phyloP scores from a whole-genome alignment of 2,797 vertebrate species.

The Molossus molossus region DNA sequence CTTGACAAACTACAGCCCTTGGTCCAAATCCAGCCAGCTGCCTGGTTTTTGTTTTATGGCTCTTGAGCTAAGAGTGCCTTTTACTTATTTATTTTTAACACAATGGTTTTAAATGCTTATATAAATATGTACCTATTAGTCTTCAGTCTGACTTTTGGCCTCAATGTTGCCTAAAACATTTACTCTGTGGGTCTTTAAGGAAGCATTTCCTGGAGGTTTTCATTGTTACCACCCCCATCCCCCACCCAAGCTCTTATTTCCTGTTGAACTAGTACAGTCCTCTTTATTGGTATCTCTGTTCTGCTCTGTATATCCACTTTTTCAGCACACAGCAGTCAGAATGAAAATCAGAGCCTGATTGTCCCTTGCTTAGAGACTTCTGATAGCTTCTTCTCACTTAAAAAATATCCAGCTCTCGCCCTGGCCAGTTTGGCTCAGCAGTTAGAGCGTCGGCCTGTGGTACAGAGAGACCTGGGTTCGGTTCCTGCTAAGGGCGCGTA shows the following conservation, averaged over 20 bases:
- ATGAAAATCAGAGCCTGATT: background rate
- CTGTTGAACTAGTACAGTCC: background rate
- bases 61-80: slow-evolving; percentile 7
- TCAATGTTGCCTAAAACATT: slow-evolving; percentile 5
- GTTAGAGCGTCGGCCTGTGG: too few relatives aligned
- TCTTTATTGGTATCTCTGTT: background rate
- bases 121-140: background rate
- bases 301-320: background rate
- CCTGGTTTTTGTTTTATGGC: background rate
- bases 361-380: background rate
- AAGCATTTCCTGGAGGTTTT: slow-evolving; percentile 10
- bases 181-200: slow-evolving; percentile 13
- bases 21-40: background rate
- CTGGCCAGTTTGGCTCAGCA: too few relatives aligned
- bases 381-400: background rate
- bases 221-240: background rate
- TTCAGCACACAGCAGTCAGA: background rate
- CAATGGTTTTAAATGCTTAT: background rate
- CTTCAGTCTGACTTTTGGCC: slow-evolving; percentile 14
- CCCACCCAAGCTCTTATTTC: background rate
- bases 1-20: background rate
- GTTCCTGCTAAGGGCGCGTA: too few relatives aligned
- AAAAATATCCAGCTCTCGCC: background rate
- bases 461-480: too few relatives aligned
- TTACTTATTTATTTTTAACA: slow-evolving; percentile 38